Percentiles rank a stretch among this genome's conserved stretches.
Evolutionary conservation across 2,113 vertebrate genomes (phyloP).

Genomic region (Pelecanus crispus): DNA sequence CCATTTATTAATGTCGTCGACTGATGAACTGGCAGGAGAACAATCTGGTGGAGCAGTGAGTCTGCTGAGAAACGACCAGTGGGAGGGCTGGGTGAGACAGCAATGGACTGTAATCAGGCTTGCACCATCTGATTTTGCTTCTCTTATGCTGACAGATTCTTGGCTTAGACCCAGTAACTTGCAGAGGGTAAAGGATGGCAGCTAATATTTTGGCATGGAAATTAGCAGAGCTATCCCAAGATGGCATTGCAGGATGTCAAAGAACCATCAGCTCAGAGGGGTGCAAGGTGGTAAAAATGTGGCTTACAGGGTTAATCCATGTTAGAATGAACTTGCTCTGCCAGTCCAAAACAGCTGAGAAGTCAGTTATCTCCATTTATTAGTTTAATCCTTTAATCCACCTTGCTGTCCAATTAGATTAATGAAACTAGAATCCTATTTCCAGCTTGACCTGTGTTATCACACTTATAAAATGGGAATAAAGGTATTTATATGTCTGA

Average conservation of each 20-base stretch:
- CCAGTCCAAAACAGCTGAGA: constrained; percentile 7
- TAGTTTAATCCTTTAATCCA: constrained; percentile 57
- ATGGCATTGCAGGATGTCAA: neutral
- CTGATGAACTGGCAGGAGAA: constrained; percentile 37
- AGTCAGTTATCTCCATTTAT: constrained; percentile 45
- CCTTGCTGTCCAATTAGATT: constrained; percentile 54
- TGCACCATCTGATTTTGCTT: constrained; percentile 35
- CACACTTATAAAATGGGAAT: neutral
- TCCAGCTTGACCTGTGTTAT: constrained; percentile 39
- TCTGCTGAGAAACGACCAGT: constrained; percentile 33
- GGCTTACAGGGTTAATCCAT: constrained; percentile 14
- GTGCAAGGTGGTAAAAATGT: constrained; percentile 15
- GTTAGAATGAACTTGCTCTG: neutral
- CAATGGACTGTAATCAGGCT: constrained; percentile 19
- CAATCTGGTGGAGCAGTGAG: neutral
- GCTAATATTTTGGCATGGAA: constrained; percentile 48
- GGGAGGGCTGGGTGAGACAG: constrained; percentile 37
- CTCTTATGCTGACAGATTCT: constrained; percentile 35
- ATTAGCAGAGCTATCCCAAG: neutral
- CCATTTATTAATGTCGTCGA: constrained; percentile 14
- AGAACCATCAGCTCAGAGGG: neutral
- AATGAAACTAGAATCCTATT: constrained; percentile 37
- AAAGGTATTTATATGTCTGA: neutral
- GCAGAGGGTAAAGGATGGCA: constrained; percentile 26
- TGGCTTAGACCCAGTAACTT: constrained; percentile 20